Percentiles rank a stretch among this genome's conserved stretches.
Conservation (phyloP, 2,888 invertebrate genomes). For the Heliconius sara region DNA sequence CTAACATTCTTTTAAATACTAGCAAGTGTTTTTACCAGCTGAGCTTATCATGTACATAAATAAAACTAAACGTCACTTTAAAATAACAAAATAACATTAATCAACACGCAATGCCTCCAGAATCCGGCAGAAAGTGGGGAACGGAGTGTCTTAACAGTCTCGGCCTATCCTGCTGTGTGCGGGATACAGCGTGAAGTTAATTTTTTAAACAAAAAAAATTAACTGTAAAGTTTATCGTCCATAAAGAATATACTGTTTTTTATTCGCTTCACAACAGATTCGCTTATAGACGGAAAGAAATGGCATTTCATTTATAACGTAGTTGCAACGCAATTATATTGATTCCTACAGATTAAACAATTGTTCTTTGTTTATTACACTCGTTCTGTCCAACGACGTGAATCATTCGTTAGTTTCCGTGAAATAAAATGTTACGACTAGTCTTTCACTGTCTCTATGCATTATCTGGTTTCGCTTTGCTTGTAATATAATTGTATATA, state of each 20-base stretch:
- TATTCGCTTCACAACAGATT: not conserved
- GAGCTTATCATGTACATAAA: too few species aligned
- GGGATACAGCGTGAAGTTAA: too few species aligned
- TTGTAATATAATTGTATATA: not conserved
- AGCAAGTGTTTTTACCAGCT: too few species aligned
- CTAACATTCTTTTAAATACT: too few species aligned
- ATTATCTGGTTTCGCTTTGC: not conserved
- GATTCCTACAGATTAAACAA: conserved; percentile 29
- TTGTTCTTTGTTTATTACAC: conserved; percentile 27
- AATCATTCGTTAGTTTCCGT: conserved; percentile 25
- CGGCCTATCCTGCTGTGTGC: too few species aligned
- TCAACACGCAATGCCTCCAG: too few species aligned
- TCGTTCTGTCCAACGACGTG: conserved; percentile 20
- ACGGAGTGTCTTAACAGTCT: not conserved
- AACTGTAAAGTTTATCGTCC: not conserved
- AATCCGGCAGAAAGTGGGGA: too few species aligned
- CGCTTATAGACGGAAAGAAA: conserved; percentile 11
- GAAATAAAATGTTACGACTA: conserved; percentile 12
- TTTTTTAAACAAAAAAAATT: not conserved
- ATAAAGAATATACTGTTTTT: not conserved
- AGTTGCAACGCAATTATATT: conserved; percentile 23
- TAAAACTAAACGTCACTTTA: not conserved
- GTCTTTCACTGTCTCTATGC: not conserved
- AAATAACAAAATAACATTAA: not conserved
- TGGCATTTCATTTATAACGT: conserved; percentile 21